Evolutionary conservation across 2,888 invertebrate species (phyloP).

Genomic region (Ennomos quercinarius): DNA sequence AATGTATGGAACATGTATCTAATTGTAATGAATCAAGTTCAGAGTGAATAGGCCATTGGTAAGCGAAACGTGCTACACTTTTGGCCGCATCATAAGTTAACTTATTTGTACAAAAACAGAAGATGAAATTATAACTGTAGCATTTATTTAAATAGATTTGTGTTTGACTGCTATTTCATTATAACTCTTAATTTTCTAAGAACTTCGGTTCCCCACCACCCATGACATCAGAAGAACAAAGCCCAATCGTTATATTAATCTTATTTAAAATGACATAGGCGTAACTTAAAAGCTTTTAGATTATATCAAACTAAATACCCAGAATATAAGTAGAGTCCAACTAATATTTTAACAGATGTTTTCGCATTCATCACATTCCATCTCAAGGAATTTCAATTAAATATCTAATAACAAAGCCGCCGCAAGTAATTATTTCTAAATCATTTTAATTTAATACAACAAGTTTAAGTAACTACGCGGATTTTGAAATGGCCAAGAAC

Average conservation of each 20-base stretch:
- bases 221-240: too few relatives aligned
- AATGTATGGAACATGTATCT: too few relatives aligned
- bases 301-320: slow-evolving; percentile 6
- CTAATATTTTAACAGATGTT: slow-evolving; percentile 15
- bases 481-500: slow-evolving; percentile 28
- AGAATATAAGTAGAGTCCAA: slow-evolving; percentile 8
- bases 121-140: too few relatives aligned
- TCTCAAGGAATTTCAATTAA: slow-evolving; percentile 32
- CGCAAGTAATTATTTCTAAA: slow-evolving; percentile 30
- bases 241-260: neutral
- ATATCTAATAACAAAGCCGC: slow-evolving; percentile 31
- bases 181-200: too few relatives aligned
- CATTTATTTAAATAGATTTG: too few relatives aligned
- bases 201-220: too few relatives aligned
- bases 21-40: too few relatives aligned
- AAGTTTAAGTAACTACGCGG: neutral
- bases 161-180: too few relatives aligned
- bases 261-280: slow-evolving; percentile 4
- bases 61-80: too few relatives aligned
- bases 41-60: too few relatives aligned
- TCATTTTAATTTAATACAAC: slow-evolving; percentile 35
- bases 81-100: too few relatives aligned
- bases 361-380: slow-evolving; percentile 28
- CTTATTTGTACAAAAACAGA: too few relatives aligned
- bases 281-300: slow-evolving; percentile 8